Evolutionary conservation across 2,888 invertebrate species (phyloP).

Genomic region (Meliscaeva auricollis): DNA sequence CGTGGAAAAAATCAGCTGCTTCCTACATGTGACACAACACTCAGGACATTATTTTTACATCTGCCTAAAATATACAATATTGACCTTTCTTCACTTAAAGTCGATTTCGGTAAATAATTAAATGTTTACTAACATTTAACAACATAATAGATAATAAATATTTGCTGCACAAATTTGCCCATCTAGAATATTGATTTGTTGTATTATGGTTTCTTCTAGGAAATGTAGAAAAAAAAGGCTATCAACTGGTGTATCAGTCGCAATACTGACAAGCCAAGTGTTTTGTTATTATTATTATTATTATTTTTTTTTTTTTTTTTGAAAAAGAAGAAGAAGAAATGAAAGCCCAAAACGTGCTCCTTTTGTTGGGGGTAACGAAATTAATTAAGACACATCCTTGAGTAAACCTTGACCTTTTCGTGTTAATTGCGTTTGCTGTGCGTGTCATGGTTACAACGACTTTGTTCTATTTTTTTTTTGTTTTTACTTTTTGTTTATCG

Average conservation of each 20-base stretch:
- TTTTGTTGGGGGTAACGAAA: conserved; percentile 64
- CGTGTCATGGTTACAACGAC: conserved; percentile 51
- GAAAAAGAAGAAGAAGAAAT: conserved; percentile 9
- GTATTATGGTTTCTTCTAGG: not conserved
- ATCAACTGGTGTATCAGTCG: not conserved
- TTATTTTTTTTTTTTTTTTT: not conserved
- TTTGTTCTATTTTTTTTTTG: conserved; percentile 15
- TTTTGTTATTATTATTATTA: not conserved
- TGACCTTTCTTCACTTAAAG: not conserved
- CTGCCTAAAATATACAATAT: not conserved
- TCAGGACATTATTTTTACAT: not conserved
- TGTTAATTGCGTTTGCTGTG: conserved; percentile 65
- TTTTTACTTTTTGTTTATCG: conserved; percentile 4
- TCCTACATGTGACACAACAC: not conserved
- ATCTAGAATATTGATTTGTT: not conserved
- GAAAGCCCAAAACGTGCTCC: conserved; percentile 43
- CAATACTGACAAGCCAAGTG: not conserved
- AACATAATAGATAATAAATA: conserved; percentile 1
- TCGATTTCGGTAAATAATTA: conserved; percentile 3
- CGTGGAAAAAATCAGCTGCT: not conserved
- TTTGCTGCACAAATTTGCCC: conserved; percentile 23
- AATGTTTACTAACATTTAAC: not conserved
- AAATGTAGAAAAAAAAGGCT: conserved; percentile 6
- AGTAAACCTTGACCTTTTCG: conserved; percentile 61
- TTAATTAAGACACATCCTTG: conserved; percentile 71